Base-by-base conservation (phyloP, 2,113 vertebrate species). In the Sinocyclocheilus anshuiensis region DNA sequence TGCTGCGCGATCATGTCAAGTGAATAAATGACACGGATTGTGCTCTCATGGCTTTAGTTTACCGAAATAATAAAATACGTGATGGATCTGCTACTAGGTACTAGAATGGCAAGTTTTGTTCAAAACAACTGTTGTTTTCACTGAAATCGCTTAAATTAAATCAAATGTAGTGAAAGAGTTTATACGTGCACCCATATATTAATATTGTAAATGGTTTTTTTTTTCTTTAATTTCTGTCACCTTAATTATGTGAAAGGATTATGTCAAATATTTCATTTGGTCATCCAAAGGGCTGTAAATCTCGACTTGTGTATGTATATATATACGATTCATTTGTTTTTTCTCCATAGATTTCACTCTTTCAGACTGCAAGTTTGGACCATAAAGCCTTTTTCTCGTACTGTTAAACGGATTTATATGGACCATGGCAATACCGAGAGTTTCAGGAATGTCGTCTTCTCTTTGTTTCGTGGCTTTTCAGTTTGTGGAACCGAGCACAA, bases 271-370 rank as follows among this genome's bases (percentile, higher is more conserved):
- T n/a, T 11, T 48, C 9, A 29, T 65, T 63, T 81, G 33, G 29
- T 7, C 20, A 4, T 81, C 77, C 79, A 67, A 81, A 81, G 79
- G 79, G 79, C 79, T 81, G 59, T 63, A 63, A 42, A 48, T 67
- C n/a, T 81, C 9, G 13, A 63, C 13, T n/a, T n/a, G 53, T 79
- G 9, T 59, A 6, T 36, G 42, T 42, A 42, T 8, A 42, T 8
- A 42, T 42, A 24, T 15, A 48, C 0, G n/a, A 48, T 48, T 76
- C 11, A 63, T 65, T 29, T 36, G 10, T 10, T 59, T 26, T 79
- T 12, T 59, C 2, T 55, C 12, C 13, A 29, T 7, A 18, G 24
- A 53, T 24, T 13, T 24, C 26, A 24, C 5, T 77, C 12, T 18
- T 15, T 76, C 77, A 36, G 11, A 57, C 16, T 15, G 33, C 55